Evolutionary conservation across 2,888 invertebrate species (phyloP), one percentile per base, ranked within the genome.

Genomic region (Ischnura elegans): DNA sequence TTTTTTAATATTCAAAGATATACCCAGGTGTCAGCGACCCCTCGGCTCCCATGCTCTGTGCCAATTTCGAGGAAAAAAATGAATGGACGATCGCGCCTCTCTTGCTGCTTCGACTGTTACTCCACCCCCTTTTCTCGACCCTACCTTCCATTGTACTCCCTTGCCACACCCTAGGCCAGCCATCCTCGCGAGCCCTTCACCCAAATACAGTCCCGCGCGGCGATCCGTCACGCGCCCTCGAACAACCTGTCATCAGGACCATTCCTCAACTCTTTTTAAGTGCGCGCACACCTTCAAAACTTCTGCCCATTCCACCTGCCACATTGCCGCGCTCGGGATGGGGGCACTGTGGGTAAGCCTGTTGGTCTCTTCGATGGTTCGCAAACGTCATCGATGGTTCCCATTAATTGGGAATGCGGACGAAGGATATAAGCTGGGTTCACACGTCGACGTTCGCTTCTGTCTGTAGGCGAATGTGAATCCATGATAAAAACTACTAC

Each of bases 241-340:
- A n/a, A 19, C 42, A 85, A 85, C 85, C 85, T 85, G 85, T 85
- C 85, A 85, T 85, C 85, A 85, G 42, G 43, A 43, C 85, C 43
- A 85, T 85, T 85, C 43, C 85, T 85, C 85, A 42, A 85, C 42
- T 85, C 85, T n/a, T n/a, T n/a, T 85, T 85, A 85, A 85, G 85
- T 19, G 85, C 25, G 85, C 85, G 8, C 85, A 43, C 43, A 19
- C 85, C 85, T 85, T 19, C 85, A 43, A 36, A 19, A 36, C 43
- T 25, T 36, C 36, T 16, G 85, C 85, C 85, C 85, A 10, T 25
- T 36, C 36, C 85, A 76, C 4, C n/a, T 21, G 0, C 85, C n/a
- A n/a, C n/a, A n/a, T n/a, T n/a, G n/a, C n/a, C n/a, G n/a, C n/a
- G n/a, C n/a, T n/a, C n/a, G n/a, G n/a, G n/a, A n/a, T n/a, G n/a